Conservation (phyloP, 1,140 invertebrate genomes). For the Lysiphlebus fabarum region DNA sequence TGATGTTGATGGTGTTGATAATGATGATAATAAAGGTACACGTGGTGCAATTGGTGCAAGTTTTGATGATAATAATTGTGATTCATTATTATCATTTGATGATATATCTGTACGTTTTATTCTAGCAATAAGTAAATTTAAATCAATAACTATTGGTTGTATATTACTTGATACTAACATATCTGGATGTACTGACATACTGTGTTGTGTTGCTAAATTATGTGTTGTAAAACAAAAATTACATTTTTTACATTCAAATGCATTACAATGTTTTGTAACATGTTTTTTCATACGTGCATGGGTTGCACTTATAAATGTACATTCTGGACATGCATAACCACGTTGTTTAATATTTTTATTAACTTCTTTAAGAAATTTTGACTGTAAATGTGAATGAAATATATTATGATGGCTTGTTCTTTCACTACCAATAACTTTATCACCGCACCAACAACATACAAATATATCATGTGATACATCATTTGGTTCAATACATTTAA, state of each 20-base stretch:
- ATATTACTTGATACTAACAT: background rate
- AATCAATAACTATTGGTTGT: no score
- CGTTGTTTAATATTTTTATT: background rate
- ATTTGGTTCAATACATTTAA: slow-evolving; percentile 18
- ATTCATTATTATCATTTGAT: background rate
- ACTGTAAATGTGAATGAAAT: slow-evolving; percentile 44
- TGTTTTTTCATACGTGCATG: slow-evolving; percentile 38
- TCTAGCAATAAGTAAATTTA: background rate
- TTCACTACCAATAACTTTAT: slow-evolving; percentile 36
- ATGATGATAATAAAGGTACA: no score
- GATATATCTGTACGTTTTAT: slow-evolving; percentile 2
- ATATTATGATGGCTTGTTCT: slow-evolving; percentile 44
- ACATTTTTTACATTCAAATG: slow-evolving; percentile 44
- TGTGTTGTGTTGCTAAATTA: slow-evolving; percentile 26
- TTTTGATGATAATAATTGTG: background rate
- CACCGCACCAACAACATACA: slow-evolving; percentile 46
- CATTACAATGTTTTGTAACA: slow-evolving; percentile 38
- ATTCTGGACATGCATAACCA: slow-evolving; percentile 38
- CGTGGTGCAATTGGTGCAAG: no score
- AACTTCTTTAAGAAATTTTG: slow-evolving; percentile 34
- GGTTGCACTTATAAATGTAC: slow-evolving; percentile 30
- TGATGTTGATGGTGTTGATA: no score
- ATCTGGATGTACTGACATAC: slow-evolving; percentile 34
- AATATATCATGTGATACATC: slow-evolving; percentile 30
- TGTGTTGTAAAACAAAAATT: slow-evolving; percentile 32